Base-by-base conservation (phyloP, 2,113 vertebrate species). In the Phylloscopus trochiloides region DNA sequence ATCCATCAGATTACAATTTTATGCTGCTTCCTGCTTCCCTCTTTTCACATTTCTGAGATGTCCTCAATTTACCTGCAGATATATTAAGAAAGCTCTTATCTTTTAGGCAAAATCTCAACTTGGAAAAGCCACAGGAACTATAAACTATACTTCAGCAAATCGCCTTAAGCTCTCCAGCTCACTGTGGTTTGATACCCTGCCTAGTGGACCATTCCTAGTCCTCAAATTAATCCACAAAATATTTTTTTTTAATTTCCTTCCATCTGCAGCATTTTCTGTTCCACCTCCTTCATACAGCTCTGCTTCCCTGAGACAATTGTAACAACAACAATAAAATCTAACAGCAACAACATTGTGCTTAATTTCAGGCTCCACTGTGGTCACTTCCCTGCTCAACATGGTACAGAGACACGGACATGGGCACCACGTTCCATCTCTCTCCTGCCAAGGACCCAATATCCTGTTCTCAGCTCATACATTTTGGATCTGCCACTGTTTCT, bases 141-240 rank as follows among this genome's bases (percentile, higher is more conserved):
- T 96, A 94, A 95, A 96, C 59, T 66, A 61, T 91, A 95, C 58
- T 94, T 94, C 78, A 95, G 67, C 62, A 92, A 95, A 96, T 71
- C 90, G 91, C 63, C 87, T 94, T 68, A 71, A 81, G 68, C 90
- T 93, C 66, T 96, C 80, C 91, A 95, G 86, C 87, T 86, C 34
- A 26, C 66, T 94, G 93, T 95, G 94, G 90, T 96, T 97, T 96
- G 96, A 96, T 89, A 50, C 34, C 73, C 52, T 95, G 96, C 95
- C 72, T 91, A 84, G 78, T 90, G 62, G 91, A 86, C 85, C 80
- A 58, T 82, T 86, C 57, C 78, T 81, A 79, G 21, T 38, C 47
- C 48, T 96, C 61, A 91, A 83, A 96, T 95, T 97, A 92, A 94
- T 96, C 86, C 14, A 0, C 48, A 96, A 77, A 71, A 57, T 40